A percentile compares a stretch with the other conserved stretches of the same genome.
These are phyloP conservation scores for Probaryconus sp. DNA, from an alignment of 1,140 invertebrate species.

Conservation along the genomic window DNA sequence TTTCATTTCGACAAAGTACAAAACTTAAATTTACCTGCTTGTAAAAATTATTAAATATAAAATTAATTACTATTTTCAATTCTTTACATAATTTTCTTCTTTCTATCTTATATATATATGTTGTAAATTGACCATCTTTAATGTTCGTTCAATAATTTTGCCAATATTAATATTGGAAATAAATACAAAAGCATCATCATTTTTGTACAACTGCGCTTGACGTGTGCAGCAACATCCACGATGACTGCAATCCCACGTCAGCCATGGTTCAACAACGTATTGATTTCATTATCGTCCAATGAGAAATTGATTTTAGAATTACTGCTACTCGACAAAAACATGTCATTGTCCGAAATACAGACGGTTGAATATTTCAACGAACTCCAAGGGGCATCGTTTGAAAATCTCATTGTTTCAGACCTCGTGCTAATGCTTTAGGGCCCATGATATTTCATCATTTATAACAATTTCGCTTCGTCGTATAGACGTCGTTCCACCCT, in stretches of 20 bases:
- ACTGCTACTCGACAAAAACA: slow-evolving; percentile 38
- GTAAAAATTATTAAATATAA: too few species aligned
- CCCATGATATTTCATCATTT: slow-evolving; percentile 72
- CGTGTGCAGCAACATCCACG: slow-evolving; percentile 20
- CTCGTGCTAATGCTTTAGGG: slow-evolving; percentile 8
- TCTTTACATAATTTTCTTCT: too few species aligned
- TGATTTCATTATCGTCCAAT: slow-evolving; percentile 49
- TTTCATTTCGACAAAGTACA: too few species aligned
- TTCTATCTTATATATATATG: too few species aligned
- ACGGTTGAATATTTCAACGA: slow-evolving; percentile 21
- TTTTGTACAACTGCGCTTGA: slow-evolving; percentile 10
- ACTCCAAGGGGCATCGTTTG: neutral
- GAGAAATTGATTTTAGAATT: slow-evolving; percentile 43
- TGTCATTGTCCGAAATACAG: slow-evolving; percentile 4
- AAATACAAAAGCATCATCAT: neutral
- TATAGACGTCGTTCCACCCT: slow-evolving; percentile 59
- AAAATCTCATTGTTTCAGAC: too few species aligned
- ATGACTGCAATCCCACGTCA: slow-evolving; percentile 31
- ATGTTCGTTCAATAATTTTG: too few species aligned
- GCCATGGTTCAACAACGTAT: slow-evolving; percentile 21
- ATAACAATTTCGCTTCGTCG: slow-evolving; percentile 74
- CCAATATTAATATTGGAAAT: neutral
- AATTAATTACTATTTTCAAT: too few species aligned
- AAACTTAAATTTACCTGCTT: too few species aligned
- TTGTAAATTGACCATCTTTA: too few species aligned